Percentiles rank a stretch among this genome's conserved stretches.
Conservation (phyloP, 2,113 vertebrate genomes). For the Trichechus manatus region DNA sequence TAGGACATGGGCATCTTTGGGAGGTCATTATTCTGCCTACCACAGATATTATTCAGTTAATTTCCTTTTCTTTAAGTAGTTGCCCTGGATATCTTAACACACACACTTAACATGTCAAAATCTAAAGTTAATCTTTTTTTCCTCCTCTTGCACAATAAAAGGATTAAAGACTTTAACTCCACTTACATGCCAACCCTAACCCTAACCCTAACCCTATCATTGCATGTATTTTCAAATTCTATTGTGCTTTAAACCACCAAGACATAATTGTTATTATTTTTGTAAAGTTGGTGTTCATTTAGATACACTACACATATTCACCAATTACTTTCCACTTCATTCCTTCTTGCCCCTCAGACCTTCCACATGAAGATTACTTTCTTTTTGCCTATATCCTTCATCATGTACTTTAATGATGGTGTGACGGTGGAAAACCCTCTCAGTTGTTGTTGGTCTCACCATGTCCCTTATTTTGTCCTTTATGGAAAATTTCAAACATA, state of each 20-base stretch:
- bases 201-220: no score
- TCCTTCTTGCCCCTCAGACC: neutral
- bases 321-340: neutral
- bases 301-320: neutral
- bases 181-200: neutral
- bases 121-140: neutral
- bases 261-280: neutral
- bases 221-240: neutral
- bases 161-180: neutral
- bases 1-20: no score
- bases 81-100: neutral
- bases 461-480: neutral
- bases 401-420: neutral
- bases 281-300: neutral
- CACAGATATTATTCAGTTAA: neutral
- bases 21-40: neutral
- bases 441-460: neutral
- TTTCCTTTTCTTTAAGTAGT: neutral
- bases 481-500: no score
- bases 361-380: neutral
- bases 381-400: neutral
- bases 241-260: neutral
- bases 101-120: neutral
- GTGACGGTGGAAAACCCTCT: neutral
- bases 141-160: neutral